Base-by-base conservation (phyloP, 2,797 vertebrate genomes). In the Nannoperca australis region DNA sequence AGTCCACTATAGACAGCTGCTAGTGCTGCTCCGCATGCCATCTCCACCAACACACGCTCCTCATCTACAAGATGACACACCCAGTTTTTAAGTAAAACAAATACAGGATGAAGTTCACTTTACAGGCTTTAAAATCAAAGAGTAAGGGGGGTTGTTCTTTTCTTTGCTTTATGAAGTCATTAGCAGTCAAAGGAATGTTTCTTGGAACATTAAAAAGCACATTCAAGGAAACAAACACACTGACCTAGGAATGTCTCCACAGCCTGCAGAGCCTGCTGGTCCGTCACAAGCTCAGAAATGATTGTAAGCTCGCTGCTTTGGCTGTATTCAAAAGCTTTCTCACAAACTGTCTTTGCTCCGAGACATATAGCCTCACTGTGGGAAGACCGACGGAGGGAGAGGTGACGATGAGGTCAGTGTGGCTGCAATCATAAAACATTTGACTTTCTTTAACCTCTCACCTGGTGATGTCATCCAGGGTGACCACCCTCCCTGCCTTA, bases 401-500 rank as follows among this genome's bases (percentile, higher is more conserved):
- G n/a, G 32, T 10, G 9, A 72, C 13, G 45, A 40, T 3, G 12
- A 7, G 12, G 60, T 71, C 56, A 38, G 15, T 2, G 4, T 2
- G 1, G 36, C 2, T n/a, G 27, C 0, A 1, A 34, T 18, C 0
- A 1, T 30, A 0, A 11, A 36, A 47, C n/a, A 49, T 38, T 3
- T 27, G 0, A 34, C 20, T 30, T 50, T 3, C 6, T 45, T 24
- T 14, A n/a, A 47, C 15, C 5, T 62, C 83, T 79, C 32, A 96
- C 96, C 96, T 96, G 22, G 95, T 96, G 85, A 96, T 96, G 82
- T 95, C 94, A 32, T 95, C 93, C 66, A 96, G 82, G 4, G 95
- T 96, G 66, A 96, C 93, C 40, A 92, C 30, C 74, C 66, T 84
- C 51, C 94, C 92, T 0, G 94, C 94, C 53, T 92, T 95, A 1